These are phyloP conservation scores for Omphaloscelis lunosa DNA, from an alignment of 2,888 invertebrate species.

Conservation along the genomic window DNA sequence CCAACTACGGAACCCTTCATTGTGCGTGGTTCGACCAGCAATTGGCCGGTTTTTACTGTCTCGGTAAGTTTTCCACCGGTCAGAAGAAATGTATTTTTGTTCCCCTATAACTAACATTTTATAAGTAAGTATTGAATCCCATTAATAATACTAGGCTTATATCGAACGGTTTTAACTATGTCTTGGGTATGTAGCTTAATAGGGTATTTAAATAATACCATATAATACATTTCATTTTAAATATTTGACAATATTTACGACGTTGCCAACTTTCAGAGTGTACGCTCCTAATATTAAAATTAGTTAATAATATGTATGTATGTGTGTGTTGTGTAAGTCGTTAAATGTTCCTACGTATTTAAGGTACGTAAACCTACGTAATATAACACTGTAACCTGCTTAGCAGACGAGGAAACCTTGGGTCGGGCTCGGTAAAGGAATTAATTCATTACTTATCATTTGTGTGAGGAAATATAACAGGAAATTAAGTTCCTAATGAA, in stretches of 20 bases:
- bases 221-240: too few species aligned
- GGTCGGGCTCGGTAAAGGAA: not conserved
- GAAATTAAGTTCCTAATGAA: constrained; percentile 6
- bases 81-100: not conserved
- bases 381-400: not conserved
- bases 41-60: too few species aligned
- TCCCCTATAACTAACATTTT: not conserved
- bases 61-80: not conserved
- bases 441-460: constrained; percentile 1
- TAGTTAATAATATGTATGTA: not conserved
- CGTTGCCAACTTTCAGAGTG: too few species aligned
- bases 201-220: too few species aligned
- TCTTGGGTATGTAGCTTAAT: too few species aligned
- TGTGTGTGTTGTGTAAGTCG: not conserved
- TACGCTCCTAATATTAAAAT: too few species aligned
- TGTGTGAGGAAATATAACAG: constrained; percentile 8
- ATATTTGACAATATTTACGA: too few species aligned
- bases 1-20: too few species aligned
- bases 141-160: not conserved
- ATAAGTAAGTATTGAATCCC: not conserved
- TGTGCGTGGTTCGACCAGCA: too few species aligned
- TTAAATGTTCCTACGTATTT: not conserved
- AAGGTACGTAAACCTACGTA: not conserved
- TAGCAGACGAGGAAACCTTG: not conserved
- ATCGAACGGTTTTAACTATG: not conserved